Conservation (phyloP, 2,888 invertebrate species). For the Ichneumoninae sp. region DNA sequence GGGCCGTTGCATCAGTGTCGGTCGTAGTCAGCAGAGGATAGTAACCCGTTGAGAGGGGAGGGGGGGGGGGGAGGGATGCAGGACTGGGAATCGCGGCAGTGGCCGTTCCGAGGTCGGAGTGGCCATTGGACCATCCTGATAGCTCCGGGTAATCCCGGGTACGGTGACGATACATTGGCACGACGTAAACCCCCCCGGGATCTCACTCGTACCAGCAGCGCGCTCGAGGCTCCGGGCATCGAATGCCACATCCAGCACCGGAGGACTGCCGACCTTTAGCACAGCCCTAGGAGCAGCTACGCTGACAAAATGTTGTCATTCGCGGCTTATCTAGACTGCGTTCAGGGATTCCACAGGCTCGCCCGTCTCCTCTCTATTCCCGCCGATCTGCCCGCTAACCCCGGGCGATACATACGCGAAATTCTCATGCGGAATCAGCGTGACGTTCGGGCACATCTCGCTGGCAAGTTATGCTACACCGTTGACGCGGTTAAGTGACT, state of each 20-base stretch:
- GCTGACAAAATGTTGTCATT: conserved; percentile 77
- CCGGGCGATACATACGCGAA: conserved; percentile 31
- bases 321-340: conserved; percentile 74
- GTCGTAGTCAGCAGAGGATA: conserved; percentile 36
- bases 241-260: conserved; percentile 65
- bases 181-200: conserved; percentile 62
- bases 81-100: conserved; percentile 53
- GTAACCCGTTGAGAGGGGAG: background rate
- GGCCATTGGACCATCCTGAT: conserved; percentile 69
- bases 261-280: conserved; percentile 30
- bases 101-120: conserved; percentile 62
- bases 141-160: conserved; percentile 67
- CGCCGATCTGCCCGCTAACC: conserved; percentile 19
- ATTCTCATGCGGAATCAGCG: conserved; percentile 56
- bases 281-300: conserved; percentile 45
- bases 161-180: conserved; percentile 69
- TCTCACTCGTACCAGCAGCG: conserved; percentile 53
- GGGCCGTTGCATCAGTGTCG: conserved; percentile 42
- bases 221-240: conserved; percentile 53
- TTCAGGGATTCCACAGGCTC: conserved; percentile 65
- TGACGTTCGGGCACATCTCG: conserved; percentile 48
- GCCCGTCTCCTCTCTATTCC: conserved; percentile 29
- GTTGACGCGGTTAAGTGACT: conserved; percentile 52
- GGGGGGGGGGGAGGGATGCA: conserved; percentile 5
- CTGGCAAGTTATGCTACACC: conserved; percentile 34